phyloP scores from a whole-genome alignment of 2,888 invertebrate species.

The Eucriotettix oculatus region DNA sequence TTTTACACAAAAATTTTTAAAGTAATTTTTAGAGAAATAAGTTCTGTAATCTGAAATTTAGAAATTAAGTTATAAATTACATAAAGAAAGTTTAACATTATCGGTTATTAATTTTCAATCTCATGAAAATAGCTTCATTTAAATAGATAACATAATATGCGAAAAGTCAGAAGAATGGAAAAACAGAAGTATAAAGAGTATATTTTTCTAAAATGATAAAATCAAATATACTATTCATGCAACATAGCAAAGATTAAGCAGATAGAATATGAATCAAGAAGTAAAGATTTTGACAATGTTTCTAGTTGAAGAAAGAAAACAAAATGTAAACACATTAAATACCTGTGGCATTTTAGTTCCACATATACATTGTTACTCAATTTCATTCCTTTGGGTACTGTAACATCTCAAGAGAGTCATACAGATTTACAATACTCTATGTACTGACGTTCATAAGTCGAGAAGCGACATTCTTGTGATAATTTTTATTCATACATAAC shows the following conservation, averaged over 20 bases:
- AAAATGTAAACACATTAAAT: too few relatives aligned
- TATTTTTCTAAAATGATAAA: background rate
- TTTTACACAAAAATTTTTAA: too few relatives aligned
- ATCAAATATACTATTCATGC: background rate
- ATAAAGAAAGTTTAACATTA: too few relatives aligned
- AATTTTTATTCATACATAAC: slow-evolving; percentile 2
- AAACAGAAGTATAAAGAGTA: background rate
- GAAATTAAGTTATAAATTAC: too few relatives aligned
- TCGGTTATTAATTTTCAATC: too few relatives aligned
- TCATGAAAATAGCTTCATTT: too few relatives aligned
- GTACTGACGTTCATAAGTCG: background rate
- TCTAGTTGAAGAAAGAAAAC: background rate
- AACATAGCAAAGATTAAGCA: background rate
- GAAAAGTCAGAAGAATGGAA: too few relatives aligned
- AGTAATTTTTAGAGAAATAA: too few relatives aligned
- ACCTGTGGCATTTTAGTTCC: background rate
- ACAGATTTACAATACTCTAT: slow-evolving; percentile 1
- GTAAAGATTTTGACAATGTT: background rate
- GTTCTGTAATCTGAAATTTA: too few relatives aligned
- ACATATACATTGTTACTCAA: too few relatives aligned
- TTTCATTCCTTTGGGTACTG: too few relatives aligned
- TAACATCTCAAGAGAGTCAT: slow-evolving; percentile 19
- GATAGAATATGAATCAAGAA: background rate
- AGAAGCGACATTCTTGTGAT: slow-evolving; percentile 2
- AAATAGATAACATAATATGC: too few relatives aligned